Percentiles rank a stretch among this genome's conserved stretches.
phyloP scores from a whole-genome alignment of 2,113 vertebrate species.

The Aegithalos caudatus region DNA sequence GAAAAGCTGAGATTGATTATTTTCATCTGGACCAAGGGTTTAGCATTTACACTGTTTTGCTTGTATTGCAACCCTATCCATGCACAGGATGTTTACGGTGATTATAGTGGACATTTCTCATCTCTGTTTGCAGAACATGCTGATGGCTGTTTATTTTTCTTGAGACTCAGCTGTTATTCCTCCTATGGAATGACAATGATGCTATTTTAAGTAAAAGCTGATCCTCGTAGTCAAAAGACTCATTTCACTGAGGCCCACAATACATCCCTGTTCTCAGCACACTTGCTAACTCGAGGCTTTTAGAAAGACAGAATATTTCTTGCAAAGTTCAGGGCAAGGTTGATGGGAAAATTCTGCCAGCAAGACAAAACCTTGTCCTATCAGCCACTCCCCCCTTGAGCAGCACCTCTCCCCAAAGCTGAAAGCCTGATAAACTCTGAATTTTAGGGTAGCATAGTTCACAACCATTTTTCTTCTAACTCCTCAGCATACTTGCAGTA shows the following conservation, averaged over 20 bases:
- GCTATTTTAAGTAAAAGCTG: conserved; percentile 35
- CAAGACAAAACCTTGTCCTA: background rate
- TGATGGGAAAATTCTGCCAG: background rate
- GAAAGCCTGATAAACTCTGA: background rate
- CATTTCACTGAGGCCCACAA: background rate
- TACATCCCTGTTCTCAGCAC: background rate
- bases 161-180: conserved; percentile 31
- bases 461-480: background rate
- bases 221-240: background rate
- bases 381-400: background rate
- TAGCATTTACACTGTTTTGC: background rate
- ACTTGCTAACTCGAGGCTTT: background rate
- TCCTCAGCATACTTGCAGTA: background rate
- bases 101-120: conserved; percentile 46
- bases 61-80: background rate
- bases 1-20: conserved; percentile 8
- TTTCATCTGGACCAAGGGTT: background rate
- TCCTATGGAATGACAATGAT: background rate
- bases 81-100: conserved; percentile 4
- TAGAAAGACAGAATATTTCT: background rate
- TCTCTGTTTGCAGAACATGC: conserved; percentile 33
- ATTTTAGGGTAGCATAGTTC: background rate
- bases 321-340: background rate
- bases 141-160: conserved; percentile 12
- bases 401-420: background rate